These are phyloP conservation scores for Catharus fuscescens DNA, from an alignment of 2,113 vertebrate genomes.

Conservation along the genomic window DNA sequence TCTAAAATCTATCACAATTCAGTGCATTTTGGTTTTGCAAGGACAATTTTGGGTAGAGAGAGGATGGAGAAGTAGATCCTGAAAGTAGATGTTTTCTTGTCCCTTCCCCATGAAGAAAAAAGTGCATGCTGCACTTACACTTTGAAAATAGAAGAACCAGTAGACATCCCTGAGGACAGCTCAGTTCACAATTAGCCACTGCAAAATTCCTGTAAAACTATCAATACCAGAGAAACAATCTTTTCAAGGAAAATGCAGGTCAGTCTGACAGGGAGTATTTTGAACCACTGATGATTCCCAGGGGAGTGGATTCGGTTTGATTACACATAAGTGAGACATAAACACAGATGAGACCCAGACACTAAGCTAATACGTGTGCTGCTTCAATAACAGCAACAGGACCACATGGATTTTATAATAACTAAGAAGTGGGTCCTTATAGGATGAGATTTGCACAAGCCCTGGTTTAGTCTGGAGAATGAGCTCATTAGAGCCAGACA, in stretches of 20 bases:
- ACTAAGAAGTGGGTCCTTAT: background rate
- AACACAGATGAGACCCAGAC: background rate
- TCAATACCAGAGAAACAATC: background rate
- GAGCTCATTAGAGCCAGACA: background rate
- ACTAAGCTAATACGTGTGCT: background rate
- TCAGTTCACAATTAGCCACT: background rate
- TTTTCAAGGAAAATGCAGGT: background rate
- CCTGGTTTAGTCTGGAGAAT: background rate
- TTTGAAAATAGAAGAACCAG: background rate
- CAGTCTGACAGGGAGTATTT: background rate
- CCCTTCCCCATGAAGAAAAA: background rate
- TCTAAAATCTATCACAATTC: background rate
- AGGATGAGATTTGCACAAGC: background rate
- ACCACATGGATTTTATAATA: background rate
- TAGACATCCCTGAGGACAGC: background rate
- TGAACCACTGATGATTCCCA: background rate
- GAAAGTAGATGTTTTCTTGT: background rate
- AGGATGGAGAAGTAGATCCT: background rate
- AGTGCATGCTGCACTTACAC: background rate
- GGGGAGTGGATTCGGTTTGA: background rate
- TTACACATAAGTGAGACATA: background rate
- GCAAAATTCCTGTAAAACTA: background rate
- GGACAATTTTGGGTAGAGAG: background rate
- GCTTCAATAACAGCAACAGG: background rate
- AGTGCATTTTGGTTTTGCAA: background rate